Percentiles rank a stretch among this genome's conserved stretches.
These are phyloP conservation scores for Felis catus DNA, from an alignment of 2,113 vertebrate species.

Conservation along the genomic window F.catus_Fca126_mat1.0 CM031416.1:53232501-53233000, in stretches of 20 bases:
- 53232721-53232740: neutral
- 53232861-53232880: neutral
- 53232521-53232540: conserved; percentile 88
- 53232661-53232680: conserved; percentile 90
- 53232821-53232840: neutral
- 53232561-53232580: conserved; percentile 92
- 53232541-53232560: conserved; percentile 90
- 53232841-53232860: neutral
- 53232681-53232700: conserved; percentile 92
- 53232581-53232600: conserved; percentile 89
- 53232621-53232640: conserved; percentile 87
- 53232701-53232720: conserved; percentile 57
- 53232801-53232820: conserved; percentile 17
- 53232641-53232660: conserved; percentile 91
- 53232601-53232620: conserved; percentile 90
- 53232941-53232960: neutral
- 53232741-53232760: neutral
- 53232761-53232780: neutral
- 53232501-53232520: conserved; percentile 90
- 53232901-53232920: neutral
- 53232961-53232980: neutral
- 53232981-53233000: conserved; percentile 25
- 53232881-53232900: neutral
- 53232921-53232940: neutral
- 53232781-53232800: neutral